Evolutionary conservation across 2,888 invertebrate genomes (phyloP).

Genomic region (Chaitophorus viminalis): DNA sequence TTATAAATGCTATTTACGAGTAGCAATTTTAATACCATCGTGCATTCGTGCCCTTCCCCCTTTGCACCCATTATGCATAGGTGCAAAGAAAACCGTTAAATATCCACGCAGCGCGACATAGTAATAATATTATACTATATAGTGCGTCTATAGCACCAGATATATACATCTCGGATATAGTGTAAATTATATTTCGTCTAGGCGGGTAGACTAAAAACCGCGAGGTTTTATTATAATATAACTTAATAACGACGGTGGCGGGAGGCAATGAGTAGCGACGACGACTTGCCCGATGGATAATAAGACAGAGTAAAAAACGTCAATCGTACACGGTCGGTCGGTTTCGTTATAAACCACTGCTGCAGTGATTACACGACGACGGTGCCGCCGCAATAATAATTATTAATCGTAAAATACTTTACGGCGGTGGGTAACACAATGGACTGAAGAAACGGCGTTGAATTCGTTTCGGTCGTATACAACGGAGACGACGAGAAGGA

Average conservation of each 20-base stretch:
- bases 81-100: not conserved
- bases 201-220: not conserved
- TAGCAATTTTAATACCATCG: not conserved
- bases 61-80: not conserved
- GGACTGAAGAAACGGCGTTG: conserved; percentile 30
- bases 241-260: conserved; percentile 37
- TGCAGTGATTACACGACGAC: conserved; percentile 19
- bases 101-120: not conserved
- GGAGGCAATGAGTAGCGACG: not conserved
- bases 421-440: conserved; percentile 35
- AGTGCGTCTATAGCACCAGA: not conserved
- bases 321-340: conserved; percentile 46
- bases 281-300: not conserved
- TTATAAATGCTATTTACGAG: not conserved
- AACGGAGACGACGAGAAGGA: not conserved
- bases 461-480: conserved; percentile 50
- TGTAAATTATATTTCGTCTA: not conserved
- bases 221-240: not conserved
- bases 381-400: conserved; percentile 19
- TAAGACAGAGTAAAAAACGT: conserved; percentile 6
- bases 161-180: not conserved
- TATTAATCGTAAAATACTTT: conserved; percentile 39
- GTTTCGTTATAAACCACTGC: conserved; percentile 23
- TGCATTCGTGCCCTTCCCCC: not conserved
- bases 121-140: not conserved